A percentile compares a stretch with the other conserved stretches of the same genome.
Evolutionary conservation across 2,888 invertebrate genomes (phyloP).

Genomic region (Mechanitis mazaeus): DNA sequence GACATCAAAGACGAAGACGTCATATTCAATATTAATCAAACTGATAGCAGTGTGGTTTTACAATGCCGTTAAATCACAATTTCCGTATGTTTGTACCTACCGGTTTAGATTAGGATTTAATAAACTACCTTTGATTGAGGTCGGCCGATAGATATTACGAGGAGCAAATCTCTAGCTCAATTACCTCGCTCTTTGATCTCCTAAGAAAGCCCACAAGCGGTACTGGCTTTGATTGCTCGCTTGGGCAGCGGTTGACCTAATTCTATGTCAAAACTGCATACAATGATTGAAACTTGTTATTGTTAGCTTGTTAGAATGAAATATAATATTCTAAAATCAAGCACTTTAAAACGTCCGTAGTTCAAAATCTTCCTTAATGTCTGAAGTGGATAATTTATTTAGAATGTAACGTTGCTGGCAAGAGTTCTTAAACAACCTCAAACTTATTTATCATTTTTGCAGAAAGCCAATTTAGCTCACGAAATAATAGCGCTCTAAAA

Average conservation of each 20-base stretch:
- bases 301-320: not conserved
- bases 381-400: not conserved
- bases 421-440: slow-evolving; percentile 31
- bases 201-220: slow-evolving; percentile 21
- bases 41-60: not conserved
- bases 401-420: slow-evolving; percentile 16
- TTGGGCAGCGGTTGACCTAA: slow-evolving; percentile 18
- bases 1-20: not conserved
- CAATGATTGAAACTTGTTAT: slow-evolving; percentile 12
- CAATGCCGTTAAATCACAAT: slow-evolving; percentile 3
- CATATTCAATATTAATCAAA: not conserved
- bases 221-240: slow-evolving; percentile 19
- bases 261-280: slow-evolving; percentile 23
- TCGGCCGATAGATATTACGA: slow-evolving; percentile 15
- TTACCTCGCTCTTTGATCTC: slow-evolving; percentile 27
- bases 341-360: not conserved
- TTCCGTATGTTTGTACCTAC: slow-evolving; percentile 9
- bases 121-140: slow-evolving; percentile 19
- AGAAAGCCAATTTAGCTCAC: slow-evolving; percentile 41
- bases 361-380: not conserved
- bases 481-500: slow-evolving; percentile 58
- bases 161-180: slow-evolving; percentile 22
- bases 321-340: slow-evolving; percentile 3
- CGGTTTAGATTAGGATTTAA: slow-evolving; percentile 14
- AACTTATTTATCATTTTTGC: slow-evolving; percentile 41